These are phyloP conservation scores for Acipenser oxyrinchus DNA, from an alignment of 2,797 vertebrate species.

Conservation along the genomic window DNA sequence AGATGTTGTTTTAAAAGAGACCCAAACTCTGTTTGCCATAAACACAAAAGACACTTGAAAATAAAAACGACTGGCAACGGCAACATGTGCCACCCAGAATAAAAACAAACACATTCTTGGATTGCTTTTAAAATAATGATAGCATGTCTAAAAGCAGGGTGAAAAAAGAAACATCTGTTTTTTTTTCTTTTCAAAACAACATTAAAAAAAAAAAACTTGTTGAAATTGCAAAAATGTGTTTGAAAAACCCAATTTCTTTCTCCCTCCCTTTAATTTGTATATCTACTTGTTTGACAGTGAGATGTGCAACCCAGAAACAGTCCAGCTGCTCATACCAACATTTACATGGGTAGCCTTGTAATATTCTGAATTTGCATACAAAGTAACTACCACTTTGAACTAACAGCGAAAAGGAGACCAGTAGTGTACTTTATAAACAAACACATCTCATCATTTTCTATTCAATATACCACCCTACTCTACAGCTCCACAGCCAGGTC, in stretches of 20 bases:
- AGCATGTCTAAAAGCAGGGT: constrained; percentile 1
- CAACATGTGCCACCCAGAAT: neutral
- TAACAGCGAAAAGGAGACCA: too few relatives aligned
- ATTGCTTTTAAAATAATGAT: constrained; percentile 3
- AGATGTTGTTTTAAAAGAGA: constrained; percentile 3
- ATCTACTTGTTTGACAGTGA: neutral
- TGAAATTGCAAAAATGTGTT: constrained; percentile 11
- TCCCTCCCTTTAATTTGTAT: neutral
- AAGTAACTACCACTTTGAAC: too few relatives aligned
- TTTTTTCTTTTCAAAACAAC: constrained; percentile 2
- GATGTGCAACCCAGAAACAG: neutral
- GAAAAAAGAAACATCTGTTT: constrained; percentile 9
- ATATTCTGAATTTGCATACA: too few relatives aligned
- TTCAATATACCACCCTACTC: too few relatives aligned
- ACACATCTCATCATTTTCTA: too few relatives aligned
- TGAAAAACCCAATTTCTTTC: constrained; percentile 5
- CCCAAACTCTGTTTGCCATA: constrained; percentile 3
- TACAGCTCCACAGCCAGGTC: too few relatives aligned
- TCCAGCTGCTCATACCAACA: too few relatives aligned
- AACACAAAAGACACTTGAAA: constrained; percentile 1
- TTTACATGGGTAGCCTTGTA: too few relatives aligned
- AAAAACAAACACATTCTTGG: neutral
- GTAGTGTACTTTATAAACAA: too few relatives aligned
- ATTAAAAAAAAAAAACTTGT: neutral
- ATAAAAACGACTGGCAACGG: constrained; percentile 1